phyloP scores from a whole-genome alignment of 1,140 invertebrate species.

The Neocloeon triangulifer region DNA sequence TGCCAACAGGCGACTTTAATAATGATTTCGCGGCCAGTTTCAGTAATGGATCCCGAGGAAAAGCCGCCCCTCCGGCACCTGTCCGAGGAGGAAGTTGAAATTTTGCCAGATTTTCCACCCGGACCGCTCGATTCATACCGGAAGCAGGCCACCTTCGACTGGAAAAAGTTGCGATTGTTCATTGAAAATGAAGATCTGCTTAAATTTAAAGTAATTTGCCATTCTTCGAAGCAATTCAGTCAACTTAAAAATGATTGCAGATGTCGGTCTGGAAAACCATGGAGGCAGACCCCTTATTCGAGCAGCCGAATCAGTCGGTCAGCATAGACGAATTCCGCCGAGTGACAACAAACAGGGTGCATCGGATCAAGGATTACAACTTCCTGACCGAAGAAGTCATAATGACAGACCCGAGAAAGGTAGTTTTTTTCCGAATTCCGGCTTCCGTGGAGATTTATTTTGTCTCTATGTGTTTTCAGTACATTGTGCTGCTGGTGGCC shows the following conservation, averaged over 20 bases:
- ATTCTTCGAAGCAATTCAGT: no score
- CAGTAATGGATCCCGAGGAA: no score
- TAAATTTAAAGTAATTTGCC: slow-evolving; percentile 41
- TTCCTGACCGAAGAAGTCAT: slow-evolving; percentile 33
- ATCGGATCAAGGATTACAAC: slow-evolving; percentile 34
- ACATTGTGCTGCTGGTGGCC: background rate
- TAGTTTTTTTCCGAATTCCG: no score
- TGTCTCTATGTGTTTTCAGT: no score
- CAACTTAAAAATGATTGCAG: slow-evolving; percentile 19
- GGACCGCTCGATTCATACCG: slow-evolving; percentile 52
- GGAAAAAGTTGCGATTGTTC: slow-evolving; percentile 50
- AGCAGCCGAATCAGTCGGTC: slow-evolving; percentile 13
- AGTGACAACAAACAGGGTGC: slow-evolving; percentile 31
- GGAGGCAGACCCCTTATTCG: slow-evolving; percentile 26
- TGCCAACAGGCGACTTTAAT: no score
- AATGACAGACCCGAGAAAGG: slow-evolving; percentile 18
- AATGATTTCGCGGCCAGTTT: no score
- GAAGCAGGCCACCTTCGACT: slow-evolving; percentile 47
- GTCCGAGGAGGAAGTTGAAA: slow-evolving; percentile 3
- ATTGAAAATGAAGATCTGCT: slow-evolving; percentile 47
- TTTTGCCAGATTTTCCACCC: slow-evolving; percentile 27
- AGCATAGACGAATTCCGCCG: slow-evolving; percentile 35
- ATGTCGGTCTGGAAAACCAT: slow-evolving; percentile 22
- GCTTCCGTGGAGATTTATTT: no score
- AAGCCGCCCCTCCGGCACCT: no score